phyloP scores from a whole-genome alignment of 2,797 vertebrate genomes.

The Anguilla anguilla region DNA sequence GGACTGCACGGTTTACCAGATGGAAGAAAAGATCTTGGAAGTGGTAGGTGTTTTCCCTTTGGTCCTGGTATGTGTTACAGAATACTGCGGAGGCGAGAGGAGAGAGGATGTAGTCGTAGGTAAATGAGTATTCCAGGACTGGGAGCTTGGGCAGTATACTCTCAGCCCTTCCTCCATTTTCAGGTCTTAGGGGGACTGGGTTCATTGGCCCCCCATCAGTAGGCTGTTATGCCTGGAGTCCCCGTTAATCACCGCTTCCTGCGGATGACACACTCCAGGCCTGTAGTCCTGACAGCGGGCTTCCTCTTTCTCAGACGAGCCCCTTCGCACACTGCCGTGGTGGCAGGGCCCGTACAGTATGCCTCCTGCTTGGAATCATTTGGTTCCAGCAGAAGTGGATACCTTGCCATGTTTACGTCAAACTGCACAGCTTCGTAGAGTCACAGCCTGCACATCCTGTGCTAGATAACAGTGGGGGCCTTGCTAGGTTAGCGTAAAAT shows the following conservation, averaged over 20 bases:
- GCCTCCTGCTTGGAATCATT: background rate
- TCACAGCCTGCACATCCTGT: background rate
- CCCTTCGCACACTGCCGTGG: conserved; percentile 1
- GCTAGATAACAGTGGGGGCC: background rate
- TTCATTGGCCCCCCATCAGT: conserved; percentile 28
- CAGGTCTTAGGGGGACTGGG: background rate
- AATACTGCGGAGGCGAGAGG: background rate
- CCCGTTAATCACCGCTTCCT: conserved; percentile 77
- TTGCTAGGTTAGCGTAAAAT: background rate
- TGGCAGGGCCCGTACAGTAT: background rate
- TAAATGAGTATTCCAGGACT: conserved; percentile 6
- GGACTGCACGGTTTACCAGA: conserved; percentile 92
- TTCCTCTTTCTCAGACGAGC: conserved; percentile 61
- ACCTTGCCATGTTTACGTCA: background rate
- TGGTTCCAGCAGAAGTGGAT: no score
- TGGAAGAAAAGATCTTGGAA: conserved; percentile 94
- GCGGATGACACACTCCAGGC: conserved; percentile 80
- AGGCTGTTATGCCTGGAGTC: conserved; percentile 31
- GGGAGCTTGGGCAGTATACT: background rate
- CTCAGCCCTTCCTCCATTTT: conserved; percentile 38
- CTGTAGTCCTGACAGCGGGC: conserved; percentile 69
- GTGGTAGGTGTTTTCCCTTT: conserved; percentile 80
- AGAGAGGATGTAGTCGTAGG: background rate
- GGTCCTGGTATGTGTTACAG: conserved; percentile 36
- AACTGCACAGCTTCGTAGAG: background rate